Evolutionary conservation across 2,113 vertebrate species (phyloP).

Genomic region (Pantherophis guttatus): DNA sequence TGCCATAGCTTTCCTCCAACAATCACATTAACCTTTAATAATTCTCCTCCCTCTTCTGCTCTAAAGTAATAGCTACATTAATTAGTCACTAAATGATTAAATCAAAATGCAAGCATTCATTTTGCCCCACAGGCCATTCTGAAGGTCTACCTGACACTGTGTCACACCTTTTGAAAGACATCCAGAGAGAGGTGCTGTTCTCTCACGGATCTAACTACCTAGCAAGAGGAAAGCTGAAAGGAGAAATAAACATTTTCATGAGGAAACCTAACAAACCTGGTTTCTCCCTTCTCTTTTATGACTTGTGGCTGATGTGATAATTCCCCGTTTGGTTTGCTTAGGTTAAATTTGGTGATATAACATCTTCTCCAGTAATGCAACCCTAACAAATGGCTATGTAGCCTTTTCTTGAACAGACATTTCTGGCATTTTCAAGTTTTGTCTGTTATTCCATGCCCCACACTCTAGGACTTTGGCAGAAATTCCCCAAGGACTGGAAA

Average conservation of each 20-base stretch:
- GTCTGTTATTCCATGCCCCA: background rate
- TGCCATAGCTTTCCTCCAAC: background rate
- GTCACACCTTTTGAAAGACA: conserved; percentile 24
- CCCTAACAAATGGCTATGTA: background rate
- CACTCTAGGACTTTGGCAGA: background rate
- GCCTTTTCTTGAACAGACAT: background rate
- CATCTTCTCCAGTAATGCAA: background rate
- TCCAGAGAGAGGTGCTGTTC: conserved; percentile 18
- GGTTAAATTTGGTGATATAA: background rate
- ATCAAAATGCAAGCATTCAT: conserved; percentile 42
- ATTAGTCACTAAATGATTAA: conserved; percentile 69
- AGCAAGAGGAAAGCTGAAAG: conserved; percentile 19
- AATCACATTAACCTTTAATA: conserved; percentile 70
- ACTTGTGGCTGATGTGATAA: background rate
- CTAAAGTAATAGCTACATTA: conserved; percentile 56
- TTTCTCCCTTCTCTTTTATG: conserved; percentile 8
- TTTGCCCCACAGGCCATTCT: background rate
- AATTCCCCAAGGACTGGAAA: background rate
- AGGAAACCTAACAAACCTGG: background rate
- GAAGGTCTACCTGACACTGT: conserved; percentile 21
- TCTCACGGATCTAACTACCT: conserved; percentile 5
- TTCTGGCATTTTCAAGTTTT: background rate
- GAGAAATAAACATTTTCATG: background rate
- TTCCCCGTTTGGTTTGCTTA: background rate
- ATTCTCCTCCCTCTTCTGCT: conserved; percentile 46